Evolutionary conservation across 92 coral and sea anemone species (phyloP).

Genomic region (Epizoanthus illoricatus): DNA sequence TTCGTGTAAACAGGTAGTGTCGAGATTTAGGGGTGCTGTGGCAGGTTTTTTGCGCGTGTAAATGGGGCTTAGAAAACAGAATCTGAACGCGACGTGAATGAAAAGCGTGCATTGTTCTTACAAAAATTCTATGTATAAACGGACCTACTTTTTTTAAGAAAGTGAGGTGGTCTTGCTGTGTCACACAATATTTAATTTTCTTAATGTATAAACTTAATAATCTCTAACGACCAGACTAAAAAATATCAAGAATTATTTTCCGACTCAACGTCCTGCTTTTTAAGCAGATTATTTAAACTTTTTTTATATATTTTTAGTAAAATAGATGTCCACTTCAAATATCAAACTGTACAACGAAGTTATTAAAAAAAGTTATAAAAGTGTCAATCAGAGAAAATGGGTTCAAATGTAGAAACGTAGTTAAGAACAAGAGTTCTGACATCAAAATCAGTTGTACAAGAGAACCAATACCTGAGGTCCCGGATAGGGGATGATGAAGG

Average conservation of each 20-base stretch:
- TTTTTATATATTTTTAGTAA: background rate
- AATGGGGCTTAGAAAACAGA: too few species aligned
- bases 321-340: background rate
- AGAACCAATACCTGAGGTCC: too few species aligned
- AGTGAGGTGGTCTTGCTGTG: too few species aligned
- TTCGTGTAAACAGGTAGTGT: too few species aligned
- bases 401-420: background rate
- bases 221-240: background rate
- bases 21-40: too few species aligned
- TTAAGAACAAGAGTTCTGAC: background rate
- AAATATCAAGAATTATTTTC: background rate
- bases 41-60: too few species aligned
- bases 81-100: too few species aligned
- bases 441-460: background rate
- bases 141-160: too few species aligned
- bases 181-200: background rate
- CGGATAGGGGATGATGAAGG: too few species aligned
- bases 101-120: too few species aligned
- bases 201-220: background rate
- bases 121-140: too few species aligned
- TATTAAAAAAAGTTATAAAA: background rate
- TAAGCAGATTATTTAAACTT: constrained; percentile 10
- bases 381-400: background rate
- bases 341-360: background rate
- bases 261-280: constrained; percentile 13